These are phyloP conservation scores for Erannis defoliaria DNA, from an alignment of 2,888 invertebrate genomes.

Conservation along the genomic window DNA sequence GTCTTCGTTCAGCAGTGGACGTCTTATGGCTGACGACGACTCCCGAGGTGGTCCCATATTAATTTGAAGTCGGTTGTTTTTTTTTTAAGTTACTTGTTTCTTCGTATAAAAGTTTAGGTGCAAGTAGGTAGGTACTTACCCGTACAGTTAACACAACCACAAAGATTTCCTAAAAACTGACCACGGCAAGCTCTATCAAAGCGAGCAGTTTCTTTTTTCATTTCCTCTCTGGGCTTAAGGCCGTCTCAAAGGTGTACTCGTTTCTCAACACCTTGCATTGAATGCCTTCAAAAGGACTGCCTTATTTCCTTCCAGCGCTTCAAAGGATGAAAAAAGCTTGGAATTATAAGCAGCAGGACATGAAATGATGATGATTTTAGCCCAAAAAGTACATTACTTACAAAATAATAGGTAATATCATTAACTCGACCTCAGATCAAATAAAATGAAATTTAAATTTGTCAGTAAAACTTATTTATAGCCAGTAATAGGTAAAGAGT, in stretches of 20 bases:
- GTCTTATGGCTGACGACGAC: no score
- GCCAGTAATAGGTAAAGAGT: no score
- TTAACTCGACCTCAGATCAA: no score
- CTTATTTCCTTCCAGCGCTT: slow-evolving; percentile 48
- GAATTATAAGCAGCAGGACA: neutral
- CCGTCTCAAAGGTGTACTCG: slow-evolving; percentile 60
- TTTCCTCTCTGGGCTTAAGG: slow-evolving; percentile 55
- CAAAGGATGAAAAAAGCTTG: slow-evolving; percentile 51
- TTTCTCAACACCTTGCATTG: slow-evolving; percentile 56
- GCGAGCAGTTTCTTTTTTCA: slow-evolving; percentile 50
- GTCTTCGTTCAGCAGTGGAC: no score
- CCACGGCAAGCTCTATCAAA: slow-evolving; percentile 37
- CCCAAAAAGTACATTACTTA: no score
- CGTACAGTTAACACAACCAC: neutral
- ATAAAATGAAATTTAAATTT: no score
- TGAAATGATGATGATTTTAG: no score
- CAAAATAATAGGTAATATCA: no score
- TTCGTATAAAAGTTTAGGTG: neutral
- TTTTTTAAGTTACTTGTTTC: no score
- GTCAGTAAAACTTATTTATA: no score
- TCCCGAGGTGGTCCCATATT: no score
- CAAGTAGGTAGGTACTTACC: neutral
- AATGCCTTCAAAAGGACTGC: slow-evolving; percentile 59
- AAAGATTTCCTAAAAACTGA: slow-evolving; percentile 29
- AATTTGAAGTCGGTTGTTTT: no score